Percentiles rank a stretch among this genome's conserved stretches.
Conservation (phyloP, 2,888 invertebrate species). For the Hanleya hanleyi region DNA sequence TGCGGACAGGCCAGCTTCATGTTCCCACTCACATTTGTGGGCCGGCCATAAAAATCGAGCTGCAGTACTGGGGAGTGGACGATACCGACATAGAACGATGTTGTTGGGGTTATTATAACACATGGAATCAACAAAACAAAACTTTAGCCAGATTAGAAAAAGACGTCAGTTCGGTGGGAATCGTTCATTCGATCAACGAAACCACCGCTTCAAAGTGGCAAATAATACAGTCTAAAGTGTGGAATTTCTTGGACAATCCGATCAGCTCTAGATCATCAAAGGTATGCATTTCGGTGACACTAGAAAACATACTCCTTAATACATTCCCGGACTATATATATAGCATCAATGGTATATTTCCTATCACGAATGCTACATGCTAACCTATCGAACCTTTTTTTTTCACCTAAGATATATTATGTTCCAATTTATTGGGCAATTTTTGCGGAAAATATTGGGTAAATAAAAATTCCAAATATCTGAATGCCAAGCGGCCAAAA, state of each 20-base stretch:
- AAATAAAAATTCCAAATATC: too few species aligned
- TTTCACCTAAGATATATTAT: too few species aligned
- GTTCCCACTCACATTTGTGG: slow-evolving; percentile 66
- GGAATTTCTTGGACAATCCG: slow-evolving; percentile 67
- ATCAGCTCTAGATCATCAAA: slow-evolving; percentile 59
- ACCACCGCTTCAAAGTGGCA: slow-evolving; percentile 51
- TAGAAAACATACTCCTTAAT: too few species aligned
- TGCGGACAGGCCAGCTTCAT: slow-evolving; percentile 67
- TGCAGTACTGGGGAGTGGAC: slow-evolving; percentile 69
- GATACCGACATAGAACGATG: slow-evolving; percentile 67
- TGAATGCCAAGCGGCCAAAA: too few species aligned
- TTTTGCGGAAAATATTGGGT: too few species aligned
- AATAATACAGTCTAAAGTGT: slow-evolving; percentile 47
- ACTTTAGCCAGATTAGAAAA: slow-evolving; percentile 63
- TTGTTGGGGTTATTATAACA: slow-evolving; percentile 70
- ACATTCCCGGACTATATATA: too few species aligned
- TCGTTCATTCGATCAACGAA: slow-evolving; percentile 40
- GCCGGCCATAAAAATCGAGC: slow-evolving; percentile 64
- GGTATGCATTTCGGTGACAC: slow-evolving; percentile 47
- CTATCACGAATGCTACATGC: too few species aligned
- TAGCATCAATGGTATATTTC: too few species aligned
- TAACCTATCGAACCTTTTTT: too few species aligned
- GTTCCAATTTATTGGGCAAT: too few species aligned
- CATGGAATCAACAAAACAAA: slow-evolving; percentile 65
- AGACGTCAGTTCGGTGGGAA: slow-evolving; percentile 60